Evolutionary conservation across 2,113 vertebrate genomes (phyloP).

Genomic region (Embiotoca jacksoni): DNA sequence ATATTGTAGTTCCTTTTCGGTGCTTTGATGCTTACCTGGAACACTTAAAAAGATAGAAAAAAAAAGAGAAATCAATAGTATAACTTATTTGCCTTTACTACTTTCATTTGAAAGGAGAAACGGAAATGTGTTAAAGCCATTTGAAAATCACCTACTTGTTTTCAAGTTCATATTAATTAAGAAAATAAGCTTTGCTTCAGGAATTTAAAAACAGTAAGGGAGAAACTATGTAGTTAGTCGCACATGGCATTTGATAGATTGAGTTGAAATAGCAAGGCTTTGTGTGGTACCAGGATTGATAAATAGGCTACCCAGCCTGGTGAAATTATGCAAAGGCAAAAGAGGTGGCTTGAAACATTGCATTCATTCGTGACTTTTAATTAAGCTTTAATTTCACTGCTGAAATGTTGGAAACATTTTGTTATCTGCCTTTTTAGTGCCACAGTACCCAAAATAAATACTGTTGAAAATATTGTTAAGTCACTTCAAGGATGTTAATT

Average conservation of each 20-base stretch:
- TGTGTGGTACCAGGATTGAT: constrained; percentile 38
- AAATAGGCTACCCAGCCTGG: constrained; percentile 11
- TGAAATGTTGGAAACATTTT: constrained; percentile 12
- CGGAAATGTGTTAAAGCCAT: constrained; percentile 64
- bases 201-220: constrained; percentile 42
- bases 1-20: constrained; percentile 77
- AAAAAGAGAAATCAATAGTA: constrained; percentile 45
- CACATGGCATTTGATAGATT: constrained; percentile 38
- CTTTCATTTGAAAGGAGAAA: constrained; percentile 55
- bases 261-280: constrained; percentile 32
- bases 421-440: constrained; percentile 9
- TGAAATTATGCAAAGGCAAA: constrained; percentile 61
- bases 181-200: constrained; percentile 24
- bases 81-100: constrained; percentile 77
- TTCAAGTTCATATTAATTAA: constrained; percentile 34
- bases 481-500: not conserved
- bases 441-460: constrained; percentile 25
- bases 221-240: constrained; percentile 29
- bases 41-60: constrained; percentile 39
- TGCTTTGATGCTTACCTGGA: constrained; percentile 72
- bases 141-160: constrained; percentile 54
- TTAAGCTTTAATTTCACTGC: constrained; percentile 18
- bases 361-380: constrained; percentile 22
- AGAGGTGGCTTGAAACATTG: constrained; percentile 22
- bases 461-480: not conserved